Evolutionary conservation across 2,888 invertebrate species (phyloP), one percentile per base, ranked within the genome.

Genomic region (Endomychus coccineus): DNA sequence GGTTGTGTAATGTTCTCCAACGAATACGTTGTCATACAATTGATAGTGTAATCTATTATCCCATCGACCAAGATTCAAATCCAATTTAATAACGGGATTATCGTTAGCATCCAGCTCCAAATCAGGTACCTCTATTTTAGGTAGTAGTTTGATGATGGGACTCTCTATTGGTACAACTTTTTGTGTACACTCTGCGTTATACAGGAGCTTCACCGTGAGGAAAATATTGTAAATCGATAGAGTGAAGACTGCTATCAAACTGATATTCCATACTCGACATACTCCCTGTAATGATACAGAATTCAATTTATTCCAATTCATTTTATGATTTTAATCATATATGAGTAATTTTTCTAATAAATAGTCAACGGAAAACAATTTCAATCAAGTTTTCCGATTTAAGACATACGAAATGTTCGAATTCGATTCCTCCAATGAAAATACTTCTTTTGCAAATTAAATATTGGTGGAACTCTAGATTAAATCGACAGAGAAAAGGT

Each of bases 31-130:
- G 59, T 88, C 87, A 60, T 80, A 85, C 49, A 80, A 71, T 52
- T 77, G 79, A 59, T 78, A 86, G 9, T 78, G 61, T 11, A 78
- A 70, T 9, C 77, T 73, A 40, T 74, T 73, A 49, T 88, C 88
- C 83, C 84, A 86, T 45, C 83, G 70, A 1, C 85, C 84, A 12
- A 81, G 68, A 31, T 73, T 70, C 11, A 83, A 61, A 56, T 85
- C 78, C 12, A 85, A 59, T 37, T 70, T 69, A 6, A 74, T 35
- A 42, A 34, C 48, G 45, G 30, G 36, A 28, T 41, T 42, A 44
- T 39, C 38, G 7, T 7, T 12, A 17, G 13, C 13, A 3, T 9
- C 3, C 12, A 21, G 19, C 14, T 33, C 30, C 14, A 19, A 16
- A 9, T 11, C 21, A 16, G 27, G 21, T 13, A 37, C 21, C 10